These are phyloP conservation scores for Cydia pomonella DNA, from an alignment of 1,140 invertebrate species.

Conservation along the genomic window DNA sequence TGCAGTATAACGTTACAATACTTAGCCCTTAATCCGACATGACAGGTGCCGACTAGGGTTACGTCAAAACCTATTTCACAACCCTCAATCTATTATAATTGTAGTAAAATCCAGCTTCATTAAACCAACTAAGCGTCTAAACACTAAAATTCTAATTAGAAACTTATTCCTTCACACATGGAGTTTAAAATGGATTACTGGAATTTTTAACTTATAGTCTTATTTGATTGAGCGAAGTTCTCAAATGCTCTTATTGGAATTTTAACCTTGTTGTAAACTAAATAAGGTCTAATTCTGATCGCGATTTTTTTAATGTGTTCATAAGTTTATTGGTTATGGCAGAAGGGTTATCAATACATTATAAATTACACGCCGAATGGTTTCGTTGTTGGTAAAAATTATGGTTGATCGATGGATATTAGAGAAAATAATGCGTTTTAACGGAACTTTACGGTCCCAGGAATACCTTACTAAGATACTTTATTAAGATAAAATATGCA, in stretches of 20 bases:
- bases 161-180: not conserved
- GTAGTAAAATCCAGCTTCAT: not conserved
- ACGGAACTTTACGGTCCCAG: not conserved
- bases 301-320: not conserved
- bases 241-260: not conserved
- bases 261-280: not conserved
- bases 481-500: not conserved
- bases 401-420: slow-evolving; percentile 23
- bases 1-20: not conserved
- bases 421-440: not conserved
- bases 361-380: slow-evolving; percentile 15
- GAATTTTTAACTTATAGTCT: not conserved
- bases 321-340: not conserved
- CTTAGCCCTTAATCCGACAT: not conserved
- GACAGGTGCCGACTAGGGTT: not conserved
- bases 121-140: not conserved
- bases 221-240: not conserved
- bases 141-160: not conserved
- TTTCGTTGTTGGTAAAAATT: slow-evolving; percentile 2
- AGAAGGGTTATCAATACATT: slow-evolving; percentile 20
- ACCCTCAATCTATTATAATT: slow-evolving; percentile 2
- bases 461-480: too few relatives aligned
- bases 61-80: not conserved
- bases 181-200: not conserved
- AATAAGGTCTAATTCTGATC: not conserved